These are phyloP conservation scores for Galago senegalensis DNA, from an alignment of 2,797 vertebrate genomes.

Conservation along the genomic window DNA sequence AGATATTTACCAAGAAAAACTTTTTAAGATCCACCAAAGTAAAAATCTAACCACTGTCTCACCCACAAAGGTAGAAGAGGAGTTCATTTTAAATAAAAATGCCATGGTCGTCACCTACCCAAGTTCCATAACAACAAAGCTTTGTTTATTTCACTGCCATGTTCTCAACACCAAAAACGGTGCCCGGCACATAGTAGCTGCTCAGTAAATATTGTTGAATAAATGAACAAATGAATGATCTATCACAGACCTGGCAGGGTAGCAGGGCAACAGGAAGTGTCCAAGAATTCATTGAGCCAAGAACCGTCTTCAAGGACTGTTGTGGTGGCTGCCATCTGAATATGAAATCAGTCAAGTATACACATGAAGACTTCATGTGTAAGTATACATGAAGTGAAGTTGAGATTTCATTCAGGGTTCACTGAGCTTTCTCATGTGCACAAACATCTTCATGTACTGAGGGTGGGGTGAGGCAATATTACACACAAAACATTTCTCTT, in stretches of 20 bases:
- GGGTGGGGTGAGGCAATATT: background rate
- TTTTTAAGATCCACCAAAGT: background rate
- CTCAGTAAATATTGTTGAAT: background rate
- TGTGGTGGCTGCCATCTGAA: background rate
- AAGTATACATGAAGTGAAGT: background rate
- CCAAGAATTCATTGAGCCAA: background rate
- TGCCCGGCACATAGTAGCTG: background rate
- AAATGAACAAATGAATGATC: background rate
- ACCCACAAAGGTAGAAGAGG: background rate
- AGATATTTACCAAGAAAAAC: background rate
- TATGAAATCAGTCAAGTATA: background rate
- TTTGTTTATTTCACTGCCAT: background rate
- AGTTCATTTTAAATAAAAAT: conserved; percentile 28
- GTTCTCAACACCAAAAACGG: background rate
- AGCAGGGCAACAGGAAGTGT: background rate
- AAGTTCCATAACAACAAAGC: background rate
- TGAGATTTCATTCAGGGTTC: background rate
- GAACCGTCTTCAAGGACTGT: background rate
- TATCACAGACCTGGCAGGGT: background rate
- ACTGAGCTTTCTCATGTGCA: conserved; percentile 5
- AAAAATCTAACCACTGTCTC: background rate
- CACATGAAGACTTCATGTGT: background rate
- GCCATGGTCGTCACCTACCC: background rate
- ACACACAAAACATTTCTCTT: background rate
- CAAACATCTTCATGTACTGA: background rate